Evolutionary conservation across 2,797 vertebrate genomes (phyloP), one percentile per base, ranked within the genome.

Genomic region (Chelon labrosus): DNA sequence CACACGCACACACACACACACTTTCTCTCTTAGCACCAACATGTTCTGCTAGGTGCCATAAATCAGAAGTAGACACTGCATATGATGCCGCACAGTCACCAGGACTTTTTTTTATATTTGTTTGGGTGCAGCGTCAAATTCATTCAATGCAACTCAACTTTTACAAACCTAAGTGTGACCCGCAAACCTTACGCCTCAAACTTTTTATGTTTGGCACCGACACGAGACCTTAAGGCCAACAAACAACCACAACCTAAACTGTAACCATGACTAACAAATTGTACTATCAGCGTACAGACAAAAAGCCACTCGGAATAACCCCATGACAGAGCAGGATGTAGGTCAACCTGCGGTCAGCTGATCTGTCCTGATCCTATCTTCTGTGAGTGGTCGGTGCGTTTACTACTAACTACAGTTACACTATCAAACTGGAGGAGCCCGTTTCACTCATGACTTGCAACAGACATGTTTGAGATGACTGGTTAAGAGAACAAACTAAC

Each of bases 331-430:
- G 55, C 88, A 84, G 89, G 91, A 94, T 92, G 90, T 94, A 92
- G 94, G 93, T 94, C 93, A 94, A 91, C 89, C 73, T 78, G 83
- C 92, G 91, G 89, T 92, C 91, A 94, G 93, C 91, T 94, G 92
- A 92, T 91, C 89, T 81, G 67, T 51, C 38, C 81, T 90, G 90
- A 91, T 90, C 87, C 86, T 70, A 82, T 90, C 86, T 78, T 64
- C 80, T 82, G 80, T 72, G 58, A 82, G 72, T 42, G 6, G 54
- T 57, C 69, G 68, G 62, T 70, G 58, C 53, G 72, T 74, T 62
- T 62, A 31, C 31, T 31, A 31, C 31, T 7, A 37, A 84, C 76
- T 82, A 62, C 78, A 79, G 63, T 86, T 71, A 52, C 52, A 66
- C 75, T 68, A 47, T 12, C 62, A 62, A 31, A 51, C 31, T 37